A percentile compares a stretch with the other conserved stretches of the same genome.
phyloP scores from a whole-genome alignment of 1,140 invertebrate species.

The Luehdorfia chinensis region DNA sequence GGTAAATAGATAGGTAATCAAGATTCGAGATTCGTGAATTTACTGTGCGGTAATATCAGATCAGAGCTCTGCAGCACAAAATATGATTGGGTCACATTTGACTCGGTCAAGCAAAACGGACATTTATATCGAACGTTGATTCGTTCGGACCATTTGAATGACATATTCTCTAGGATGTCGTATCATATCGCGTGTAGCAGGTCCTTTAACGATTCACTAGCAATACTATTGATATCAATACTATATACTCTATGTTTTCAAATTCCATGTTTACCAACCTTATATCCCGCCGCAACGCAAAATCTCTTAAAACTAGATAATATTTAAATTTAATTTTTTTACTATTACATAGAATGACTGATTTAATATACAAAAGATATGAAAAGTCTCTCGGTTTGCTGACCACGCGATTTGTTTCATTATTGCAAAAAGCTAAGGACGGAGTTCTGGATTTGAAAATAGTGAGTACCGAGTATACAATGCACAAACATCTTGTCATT shows the following conservation, averaged over 20 bases:
- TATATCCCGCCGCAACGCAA: conserved; percentile 63
- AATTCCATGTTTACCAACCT: conserved; percentile 42
- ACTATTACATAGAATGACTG: conserved; percentile 41
- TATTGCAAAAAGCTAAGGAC: conserved; percentile 91
- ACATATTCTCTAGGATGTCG: no score
- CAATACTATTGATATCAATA: no score
- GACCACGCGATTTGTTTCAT: conserved; percentile 94
- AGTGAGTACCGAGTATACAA: conserved; percentile 60
- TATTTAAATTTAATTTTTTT: conserved; percentile 14
- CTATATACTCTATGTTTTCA: conserved; percentile 16
- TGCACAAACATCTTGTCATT: conserved; percentile 33
- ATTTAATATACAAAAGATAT: conserved; percentile 69
- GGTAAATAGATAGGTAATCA: no score
- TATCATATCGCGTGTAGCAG: no score
- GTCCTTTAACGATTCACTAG: no score
- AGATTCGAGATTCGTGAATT: no score
- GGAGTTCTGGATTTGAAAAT: conserved; percentile 92
- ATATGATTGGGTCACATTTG: no score
- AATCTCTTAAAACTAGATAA: conserved; percentile 24
- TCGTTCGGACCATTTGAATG: no score
- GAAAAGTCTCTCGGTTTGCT: conserved; percentile 91
- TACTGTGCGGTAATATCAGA: no score
- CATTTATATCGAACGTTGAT: no score
- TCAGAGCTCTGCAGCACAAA: no score
- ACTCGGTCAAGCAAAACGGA: no score